Base-by-base conservation (phyloP, 2,888 invertebrate species). In the Parelbella ahira region DNA sequence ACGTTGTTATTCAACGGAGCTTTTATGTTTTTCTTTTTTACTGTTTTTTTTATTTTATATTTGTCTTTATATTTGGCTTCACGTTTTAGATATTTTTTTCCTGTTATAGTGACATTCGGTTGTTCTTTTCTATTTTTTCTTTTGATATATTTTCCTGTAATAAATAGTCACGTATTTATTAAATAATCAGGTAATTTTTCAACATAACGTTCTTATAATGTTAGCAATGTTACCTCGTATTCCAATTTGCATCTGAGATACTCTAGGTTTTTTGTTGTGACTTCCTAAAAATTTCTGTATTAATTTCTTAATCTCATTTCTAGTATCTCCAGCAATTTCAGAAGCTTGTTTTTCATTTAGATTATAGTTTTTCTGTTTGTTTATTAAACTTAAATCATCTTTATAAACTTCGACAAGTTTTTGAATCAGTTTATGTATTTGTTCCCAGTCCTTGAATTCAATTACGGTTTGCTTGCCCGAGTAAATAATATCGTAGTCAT, bases 391-490 rank as follows among this genome's bases (percentile, higher is more conserved):
- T 27, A 62, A 43, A 18, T 71, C 66, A 28, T 77, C 77, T 18
- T 45, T 45, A 53, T 74, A 77, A 55, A 81, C 78, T 47, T 72
- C 62, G 0, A 69, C 53, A 6, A 77, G 47, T 54, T 82, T 86
- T 37, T 76, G 68, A 13, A 81, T 28, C 18, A 84, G 47, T 44
- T 62, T 68, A 10, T 62, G 61, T 1, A 87, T 60, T 52, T 62
- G 52, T 8, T 77, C 65, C 89, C 89, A 90, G 49, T 90, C 71
- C 54, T 79, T 84, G 54, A 91, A 92, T 61, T 90, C 90, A 18
- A 91, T 57, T 18, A 75, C 53, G 18, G 82, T 80, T 56, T 89
- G 88, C 38, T 75, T 76, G 2, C 82, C 67, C 25, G 83, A 82
- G 44, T 77, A 67, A 44, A 69, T 79, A 1, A 90, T 67, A 51